phyloP scores from a whole-genome alignment of 2,888 invertebrate species.

The Didymodactylos carnosus region DNA sequence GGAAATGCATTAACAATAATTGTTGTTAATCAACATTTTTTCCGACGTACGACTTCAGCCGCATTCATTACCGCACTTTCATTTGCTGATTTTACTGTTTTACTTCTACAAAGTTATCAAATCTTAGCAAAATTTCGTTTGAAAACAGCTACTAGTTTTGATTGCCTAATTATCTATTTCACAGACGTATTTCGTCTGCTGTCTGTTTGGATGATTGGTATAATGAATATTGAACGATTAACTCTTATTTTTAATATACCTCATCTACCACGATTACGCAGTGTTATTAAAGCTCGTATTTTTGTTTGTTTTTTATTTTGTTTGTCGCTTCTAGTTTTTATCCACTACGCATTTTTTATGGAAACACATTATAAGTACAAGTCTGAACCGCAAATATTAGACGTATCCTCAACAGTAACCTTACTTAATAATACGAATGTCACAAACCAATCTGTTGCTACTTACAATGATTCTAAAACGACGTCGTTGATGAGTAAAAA shows the following conservation, averaged over 20 bases:
- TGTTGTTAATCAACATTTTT: background rate
- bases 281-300: background rate
- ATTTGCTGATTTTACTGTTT: background rate
- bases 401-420: too few species aligned
- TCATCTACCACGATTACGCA: background rate
- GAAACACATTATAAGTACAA: background rate
- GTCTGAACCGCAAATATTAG: too few species aligned
- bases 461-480: too few species aligned
- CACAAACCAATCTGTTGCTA: too few species aligned
- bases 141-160: background rate
- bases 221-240: background rate
- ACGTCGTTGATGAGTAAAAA: too few species aligned
- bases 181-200: background rate
- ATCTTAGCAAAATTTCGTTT: background rate
- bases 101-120: background rate
- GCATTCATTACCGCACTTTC: background rate
- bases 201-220: background rate
- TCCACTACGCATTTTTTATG: background rate
- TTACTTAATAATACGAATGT: background rate
- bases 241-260: background rate
- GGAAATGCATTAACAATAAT: background rate
- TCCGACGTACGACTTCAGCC: background rate
- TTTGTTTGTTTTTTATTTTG: background rate
- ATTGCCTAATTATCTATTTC: background rate
- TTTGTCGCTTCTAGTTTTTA: background rate